These are phyloP conservation scores for Liparis tanakae DNA, from an alignment of 2,797 vertebrate species.

Conservation along the genomic window DNA sequence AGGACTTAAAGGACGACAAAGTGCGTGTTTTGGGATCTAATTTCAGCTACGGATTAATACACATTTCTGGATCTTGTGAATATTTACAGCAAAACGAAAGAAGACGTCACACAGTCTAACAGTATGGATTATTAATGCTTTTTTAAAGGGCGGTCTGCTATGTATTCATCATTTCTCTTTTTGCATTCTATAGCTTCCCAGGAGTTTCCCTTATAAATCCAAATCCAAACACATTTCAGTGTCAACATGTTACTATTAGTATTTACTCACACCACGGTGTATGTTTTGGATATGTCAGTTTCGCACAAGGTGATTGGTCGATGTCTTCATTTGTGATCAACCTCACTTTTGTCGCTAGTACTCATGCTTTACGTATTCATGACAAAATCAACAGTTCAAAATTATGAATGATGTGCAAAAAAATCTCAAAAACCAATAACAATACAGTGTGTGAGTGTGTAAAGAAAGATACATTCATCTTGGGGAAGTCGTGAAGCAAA, in stretches of 20 bases:
- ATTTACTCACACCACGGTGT: neutral
- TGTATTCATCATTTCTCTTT: too few relatives aligned
- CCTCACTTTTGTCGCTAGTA: too few relatives aligned
- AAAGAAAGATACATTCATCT: neutral
- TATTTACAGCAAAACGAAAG: neutral
- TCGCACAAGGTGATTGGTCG: too few relatives aligned
- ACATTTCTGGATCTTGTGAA: neutral
- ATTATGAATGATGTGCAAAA: neutral
- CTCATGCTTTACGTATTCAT: too few relatives aligned
- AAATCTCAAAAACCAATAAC: neutral
- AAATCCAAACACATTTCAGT: too few relatives aligned
- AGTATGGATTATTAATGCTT: neutral
- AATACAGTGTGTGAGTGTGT: too few relatives aligned
- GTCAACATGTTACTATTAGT: neutral
- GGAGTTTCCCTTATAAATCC: too few relatives aligned
- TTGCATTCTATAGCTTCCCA: too few relatives aligned
- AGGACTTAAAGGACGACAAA: neutral
- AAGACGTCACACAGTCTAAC: neutral
- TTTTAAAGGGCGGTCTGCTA: neutral
- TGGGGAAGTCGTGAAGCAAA: neutral
- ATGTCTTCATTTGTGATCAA: too few relatives aligned
- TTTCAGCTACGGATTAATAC: neutral
- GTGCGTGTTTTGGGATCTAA: neutral
- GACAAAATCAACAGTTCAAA: neutral
- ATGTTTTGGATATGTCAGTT: neutral